Base-by-base conservation (phyloP, 2,797 vertebrate genomes). In the Neosalanx taihuensis region DNA sequence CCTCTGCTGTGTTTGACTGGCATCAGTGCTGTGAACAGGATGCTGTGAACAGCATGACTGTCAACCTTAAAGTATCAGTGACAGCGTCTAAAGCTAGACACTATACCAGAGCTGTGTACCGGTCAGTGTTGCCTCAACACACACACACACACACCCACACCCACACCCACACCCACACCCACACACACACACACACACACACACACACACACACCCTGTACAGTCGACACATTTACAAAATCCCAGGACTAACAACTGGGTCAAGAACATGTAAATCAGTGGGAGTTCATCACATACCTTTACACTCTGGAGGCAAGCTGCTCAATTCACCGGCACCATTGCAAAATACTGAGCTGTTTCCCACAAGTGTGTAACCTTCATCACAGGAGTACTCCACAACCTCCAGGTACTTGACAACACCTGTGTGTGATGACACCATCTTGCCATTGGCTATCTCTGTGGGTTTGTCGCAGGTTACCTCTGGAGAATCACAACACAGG, bases 271-370 rank as follows among this genome's bases (percentile, higher is more conserved):
- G n/a, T 18, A 75, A 70, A 56, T 9, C 51, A 58, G 58, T 5
- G 29, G 4, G 20, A 9, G 53, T 20, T 23, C n/a, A 64, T 33
- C 3, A 7, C 1, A 20, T 61, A 93, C 91, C 79, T 80, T 63
- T 5, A 69, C 92, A 93, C 49, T 35, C 0, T n/a, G 92, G 92
- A 62, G 79, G 81, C 26, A 0, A 0, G 17, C 53, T 33, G 30
- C 66, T 20, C 26, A 86, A 93, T 26, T 3, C 0, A 1, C 89
- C 83, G 1, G 3, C 1, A 30, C 80, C 72, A 0, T 0, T 5
- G 70, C 92, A 93, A 29, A 0, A 0, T 20, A 87, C 69, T 3
- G 0, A 33, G 0, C 0, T 0, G 0, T 33, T 71, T 31, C 90
- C 91, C 29, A 15, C 0, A 0, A 90, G 83, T 4, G 3, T 53